Evolutionary conservation across 2,113 vertebrate species (phyloP).

Genomic region (human): GRCh38 chr6:104205501-104206000

Average conservation of each 20-base stretch:
- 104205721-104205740: neutral
- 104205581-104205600: neutral
- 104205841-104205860: neutral
- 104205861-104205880: neutral
- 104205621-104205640: neutral
- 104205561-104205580: neutral
- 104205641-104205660: neutral
- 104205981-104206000: neutral
- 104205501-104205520: neutral
- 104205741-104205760: neutral
- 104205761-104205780: neutral
- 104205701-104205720: neutral
- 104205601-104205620: neutral
- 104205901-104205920: neutral
- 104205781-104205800: neutral
- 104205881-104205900: neutral
- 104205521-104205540: neutral
- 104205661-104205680: neutral
- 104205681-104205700: neutral
- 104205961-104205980: neutral
- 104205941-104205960: neutral
- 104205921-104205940: neutral
- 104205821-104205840: neutral
- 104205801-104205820: neutral
- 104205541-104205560: neutral